Evolutionary conservation across 2,888 invertebrate genomes (phyloP).

Genomic region (Ganaspis brasiliensis): DNA sequence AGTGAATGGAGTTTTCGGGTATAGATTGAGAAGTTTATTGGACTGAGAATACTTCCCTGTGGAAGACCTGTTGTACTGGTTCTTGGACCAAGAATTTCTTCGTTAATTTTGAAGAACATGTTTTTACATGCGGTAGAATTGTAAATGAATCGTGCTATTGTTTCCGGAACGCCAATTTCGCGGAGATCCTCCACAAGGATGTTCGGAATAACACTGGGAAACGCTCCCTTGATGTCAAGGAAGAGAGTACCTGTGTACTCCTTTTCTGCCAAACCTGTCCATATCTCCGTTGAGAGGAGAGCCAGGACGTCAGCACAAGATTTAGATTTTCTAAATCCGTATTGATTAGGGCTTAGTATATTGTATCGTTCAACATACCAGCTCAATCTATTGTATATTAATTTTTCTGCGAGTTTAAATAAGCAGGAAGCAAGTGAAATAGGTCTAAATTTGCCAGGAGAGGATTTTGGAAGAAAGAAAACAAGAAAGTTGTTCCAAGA

Average conservation of each 20-base stretch:
- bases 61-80: too few relatives aligned
- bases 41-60: too few relatives aligned
- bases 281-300: slow-evolving; percentile 46
- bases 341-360: slow-evolving; percentile 43
- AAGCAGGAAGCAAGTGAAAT: slow-evolving; percentile 3
- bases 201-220: slow-evolving; percentile 49
- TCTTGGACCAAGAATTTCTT: not conserved
- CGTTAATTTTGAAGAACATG: not conserved
- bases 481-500: not conserved
- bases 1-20: too few relatives aligned
- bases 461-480: not conserved
- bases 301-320: slow-evolving; percentile 50
- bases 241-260: slow-evolving; percentile 43
- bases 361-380: slow-evolving; percentile 51
- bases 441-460: not conserved
- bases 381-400: slow-evolving; percentile 35
- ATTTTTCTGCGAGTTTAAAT: not conserved
- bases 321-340: slow-evolving; percentile 53
- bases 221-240: slow-evolving; percentile 51
- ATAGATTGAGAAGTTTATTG: too few relatives aligned
- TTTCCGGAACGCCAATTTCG: slow-evolving; percentile 25
- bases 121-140: not conserved
- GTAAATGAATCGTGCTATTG: not conserved
- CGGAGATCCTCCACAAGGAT: slow-evolving; percentile 49
- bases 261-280: not conserved